Percentiles rank a stretch among this genome's conserved stretches.
These are phyloP conservation scores for Cephus nigrinus DNA, from an alignment of 2,888 invertebrate genomes.

Conservation along the genomic window DNA sequence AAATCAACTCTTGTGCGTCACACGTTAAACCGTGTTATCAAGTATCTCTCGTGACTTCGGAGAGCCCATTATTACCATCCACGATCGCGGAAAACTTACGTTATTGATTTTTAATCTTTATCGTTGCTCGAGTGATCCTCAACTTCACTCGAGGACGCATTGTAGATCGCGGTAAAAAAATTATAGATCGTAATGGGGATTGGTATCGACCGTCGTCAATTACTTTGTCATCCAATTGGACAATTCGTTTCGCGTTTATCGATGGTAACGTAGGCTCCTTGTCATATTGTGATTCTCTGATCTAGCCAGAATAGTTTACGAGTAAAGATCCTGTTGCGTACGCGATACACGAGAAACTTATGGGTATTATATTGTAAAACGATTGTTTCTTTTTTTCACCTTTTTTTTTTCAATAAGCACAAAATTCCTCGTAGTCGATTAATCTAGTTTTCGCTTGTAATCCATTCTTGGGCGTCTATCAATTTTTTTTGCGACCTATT, in stretches of 20 bases:
- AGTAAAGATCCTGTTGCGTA: background rate
- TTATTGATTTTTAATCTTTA: background rate
- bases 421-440: background rate
- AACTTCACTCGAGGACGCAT: background rate
- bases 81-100: background rate
- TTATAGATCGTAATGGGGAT: background rate
- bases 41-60: background rate
- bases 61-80: background rate
- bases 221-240: background rate
- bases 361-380: background rate
- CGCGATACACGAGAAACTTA: background rate
- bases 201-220: background rate
- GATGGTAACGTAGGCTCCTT: background rate
- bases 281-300: background rate
- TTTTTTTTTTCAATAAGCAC: background rate
- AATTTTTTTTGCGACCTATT: background rate
- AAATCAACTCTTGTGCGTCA: conserved; percentile 12
- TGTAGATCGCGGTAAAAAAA: background rate
- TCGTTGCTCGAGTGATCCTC: background rate
- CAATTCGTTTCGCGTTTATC: background rate
- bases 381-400: background rate
- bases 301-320: background rate
- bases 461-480: background rate
- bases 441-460: background rate
- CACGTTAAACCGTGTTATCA: background rate